phyloP scores from a whole-genome alignment of 1,140 invertebrate species.

The Drosophila triauraria region DNA sequence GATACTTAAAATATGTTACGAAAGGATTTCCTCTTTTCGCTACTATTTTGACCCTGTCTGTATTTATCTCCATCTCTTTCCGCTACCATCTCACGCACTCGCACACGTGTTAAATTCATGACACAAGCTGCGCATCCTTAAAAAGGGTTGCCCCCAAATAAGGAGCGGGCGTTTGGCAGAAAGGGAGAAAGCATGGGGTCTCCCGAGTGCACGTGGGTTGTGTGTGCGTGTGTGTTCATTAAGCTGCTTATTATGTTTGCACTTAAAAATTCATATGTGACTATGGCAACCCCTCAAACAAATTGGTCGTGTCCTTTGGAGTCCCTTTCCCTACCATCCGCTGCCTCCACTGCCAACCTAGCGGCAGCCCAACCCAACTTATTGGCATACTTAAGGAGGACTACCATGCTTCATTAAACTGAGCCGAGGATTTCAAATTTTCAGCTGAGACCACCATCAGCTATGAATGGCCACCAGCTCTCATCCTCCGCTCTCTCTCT shows the following conservation, averaged over 20 bases:
- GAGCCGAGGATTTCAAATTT: constrained; percentile 66
- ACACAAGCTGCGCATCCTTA: constrained; percentile 64
- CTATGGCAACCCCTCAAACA: constrained; percentile 66
- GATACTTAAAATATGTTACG: too few species aligned
- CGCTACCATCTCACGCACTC: constrained; percentile 19
- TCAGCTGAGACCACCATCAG: constrained; percentile 51
- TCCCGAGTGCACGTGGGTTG: constrained; percentile 47
- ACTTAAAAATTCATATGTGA: constrained; percentile 83
- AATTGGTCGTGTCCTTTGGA: constrained; percentile 67
- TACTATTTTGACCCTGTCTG: constrained; percentile 8
- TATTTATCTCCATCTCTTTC: background rate
- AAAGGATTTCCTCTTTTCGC: too few species aligned
- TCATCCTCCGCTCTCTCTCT: background rate
- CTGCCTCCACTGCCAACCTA: background rate
- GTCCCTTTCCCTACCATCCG: background rate
- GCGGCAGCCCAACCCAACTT: constrained; percentile 32
- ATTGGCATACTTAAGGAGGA: constrained; percentile 74
- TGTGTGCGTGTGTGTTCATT: constrained; percentile 64
- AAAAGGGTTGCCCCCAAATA: constrained; percentile 59
- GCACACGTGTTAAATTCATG: constrained; percentile 74
- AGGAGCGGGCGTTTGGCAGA: background rate
- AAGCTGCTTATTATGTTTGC: constrained; percentile 84
- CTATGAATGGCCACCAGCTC: constrained; percentile 30
- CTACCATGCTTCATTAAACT: constrained; percentile 51
- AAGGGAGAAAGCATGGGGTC: background rate